A percentile compares a stretch with the other conserved stretches of the same genome.
Conservation (phyloP, 2,113 vertebrate species). For the Atractosteus spatula region DNA sequence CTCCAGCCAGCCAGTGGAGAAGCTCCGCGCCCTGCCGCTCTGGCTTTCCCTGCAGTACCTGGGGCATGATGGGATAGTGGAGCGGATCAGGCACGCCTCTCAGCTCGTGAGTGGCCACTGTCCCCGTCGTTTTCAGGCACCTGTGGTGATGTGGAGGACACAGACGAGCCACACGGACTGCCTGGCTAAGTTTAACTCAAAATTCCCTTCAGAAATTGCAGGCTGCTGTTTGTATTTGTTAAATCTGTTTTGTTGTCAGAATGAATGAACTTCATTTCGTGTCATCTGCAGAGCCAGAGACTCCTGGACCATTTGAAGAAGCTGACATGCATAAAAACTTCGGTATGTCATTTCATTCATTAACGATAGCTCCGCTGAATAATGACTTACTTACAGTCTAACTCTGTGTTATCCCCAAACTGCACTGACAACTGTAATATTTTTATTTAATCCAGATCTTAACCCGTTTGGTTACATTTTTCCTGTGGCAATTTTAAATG, state of each 20-base stretch:
- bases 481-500: no score
- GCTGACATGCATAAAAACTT: constrained; percentile 80
- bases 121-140: constrained; percentile 1
- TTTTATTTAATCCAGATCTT: no score
- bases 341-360: constrained; percentile 65
- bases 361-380: no score
- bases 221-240: no score
- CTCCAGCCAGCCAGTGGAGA: constrained; percentile 84
- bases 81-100: constrained; percentile 81
- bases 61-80: constrained; percentile 84
- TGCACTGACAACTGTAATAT: no score
- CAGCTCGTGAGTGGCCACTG: constrained; percentile 70
- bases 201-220: no score
- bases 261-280: no score
- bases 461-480: no score
- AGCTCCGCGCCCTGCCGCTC: constrained; percentile 86
- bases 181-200: no score
- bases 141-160: neutral
- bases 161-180: neutral
- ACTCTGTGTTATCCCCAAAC: no score
- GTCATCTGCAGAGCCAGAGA: constrained; percentile 76
- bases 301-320: constrained; percentile 83
- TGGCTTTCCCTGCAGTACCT: constrained; percentile 94
- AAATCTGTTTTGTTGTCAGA: no score
- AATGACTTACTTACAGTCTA: no score